These are phyloP conservation scores for Solea senegalensis DNA, from an alignment of 2,113 vertebrate genomes.

Conservation along the genomic window DNA sequence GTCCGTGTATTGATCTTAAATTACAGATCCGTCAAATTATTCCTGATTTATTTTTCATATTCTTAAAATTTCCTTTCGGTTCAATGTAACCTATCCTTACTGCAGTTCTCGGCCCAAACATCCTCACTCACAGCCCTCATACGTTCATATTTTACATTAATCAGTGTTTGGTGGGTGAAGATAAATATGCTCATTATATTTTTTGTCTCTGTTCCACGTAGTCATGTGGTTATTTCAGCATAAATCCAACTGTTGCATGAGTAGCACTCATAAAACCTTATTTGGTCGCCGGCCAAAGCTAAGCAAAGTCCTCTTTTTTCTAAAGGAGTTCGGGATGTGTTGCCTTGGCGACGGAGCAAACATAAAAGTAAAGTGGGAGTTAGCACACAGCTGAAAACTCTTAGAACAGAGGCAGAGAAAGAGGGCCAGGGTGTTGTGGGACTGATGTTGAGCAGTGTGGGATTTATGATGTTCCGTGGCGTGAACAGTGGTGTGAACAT, in stretches of 20 bases:
- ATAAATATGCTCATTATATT: slow-evolving; percentile 11
- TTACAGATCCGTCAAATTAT: slow-evolving; percentile 5
- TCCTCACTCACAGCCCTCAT: not conserved
- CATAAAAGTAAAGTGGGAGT: slow-evolving; percentile 8
- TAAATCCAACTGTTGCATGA: slow-evolving; percentile 17
- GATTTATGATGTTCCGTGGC: not conserved
- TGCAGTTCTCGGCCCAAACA: not conserved
- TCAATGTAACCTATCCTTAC: not conserved
- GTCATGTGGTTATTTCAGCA: not conserved
- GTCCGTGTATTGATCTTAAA: not conserved
- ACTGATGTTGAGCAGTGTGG: not conserved
- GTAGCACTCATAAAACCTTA: not conserved
- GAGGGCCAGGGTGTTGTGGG: not conserved
- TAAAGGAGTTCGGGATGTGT: slow-evolving; percentile 4
- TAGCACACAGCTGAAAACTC: slow-evolving; percentile 29
- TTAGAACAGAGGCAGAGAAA: slow-evolving; percentile 8
- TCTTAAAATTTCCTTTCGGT: not conserved
- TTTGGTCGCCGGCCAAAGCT: slow-evolving; percentile 11
- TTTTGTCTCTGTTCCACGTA: slow-evolving; percentile 4
- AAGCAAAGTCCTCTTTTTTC: not conserved
- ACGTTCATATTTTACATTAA: not conserved
- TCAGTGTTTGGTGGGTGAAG: not conserved
- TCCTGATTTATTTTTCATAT: not conserved
- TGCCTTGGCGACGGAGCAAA: slow-evolving; percentile 16
- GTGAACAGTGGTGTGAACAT: not conserved